A percentile compares a stretch with the other conserved stretches of the same genome.
phyloP scores from a whole-genome alignment of 2,888 invertebrate genomes.

The Poecilus cupreus region DNA sequence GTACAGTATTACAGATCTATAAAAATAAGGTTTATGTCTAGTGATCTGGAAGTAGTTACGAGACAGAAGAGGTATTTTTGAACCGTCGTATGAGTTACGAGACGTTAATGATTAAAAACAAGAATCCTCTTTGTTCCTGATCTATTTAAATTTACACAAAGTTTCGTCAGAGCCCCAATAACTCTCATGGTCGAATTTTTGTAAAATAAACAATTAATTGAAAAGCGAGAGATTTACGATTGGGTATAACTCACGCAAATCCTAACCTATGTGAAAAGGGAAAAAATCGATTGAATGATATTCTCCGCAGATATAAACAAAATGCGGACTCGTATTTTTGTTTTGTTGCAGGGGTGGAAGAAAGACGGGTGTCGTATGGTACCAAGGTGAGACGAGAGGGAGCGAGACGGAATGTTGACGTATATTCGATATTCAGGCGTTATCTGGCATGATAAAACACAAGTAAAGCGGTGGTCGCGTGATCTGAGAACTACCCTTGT shows the following conservation, averaged over 20 bases:
- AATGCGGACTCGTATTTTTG: slow-evolving; percentile 18
- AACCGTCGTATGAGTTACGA: neutral
- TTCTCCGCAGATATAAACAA: slow-evolving; percentile 2
- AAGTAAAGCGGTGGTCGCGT: slow-evolving; percentile 63
- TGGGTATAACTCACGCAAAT: slow-evolving; percentile 21
- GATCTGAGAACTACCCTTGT: slow-evolving; percentile 61
- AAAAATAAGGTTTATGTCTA: too few species aligned
- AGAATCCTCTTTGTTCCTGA: slow-evolving; percentile 16
- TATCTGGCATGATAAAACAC: slow-evolving; percentile 64
- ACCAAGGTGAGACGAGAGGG: neutral
- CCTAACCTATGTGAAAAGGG: neutral
- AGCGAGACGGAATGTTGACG: slow-evolving; percentile 61
- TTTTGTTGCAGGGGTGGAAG: slow-evolving; percentile 21
- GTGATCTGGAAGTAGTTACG: neutral
- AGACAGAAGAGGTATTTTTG: neutral
- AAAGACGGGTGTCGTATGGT: slow-evolving; percentile 19
- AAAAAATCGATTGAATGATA: slow-evolving; percentile 22
- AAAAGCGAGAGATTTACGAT: slow-evolving; percentile 13
- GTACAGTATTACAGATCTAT: too few species aligned
- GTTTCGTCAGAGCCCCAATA: slow-evolving; percentile 4
- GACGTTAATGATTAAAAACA: slow-evolving; percentile 30
- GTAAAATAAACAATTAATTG: slow-evolving; percentile 41
- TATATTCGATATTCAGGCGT: slow-evolving; percentile 64
- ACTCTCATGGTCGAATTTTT: neutral
- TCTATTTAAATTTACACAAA: slow-evolving; percentile 10